Base-by-base conservation (phyloP, 1,140 invertebrate species). In the Aphaenogaster ashmeadi region DNA sequence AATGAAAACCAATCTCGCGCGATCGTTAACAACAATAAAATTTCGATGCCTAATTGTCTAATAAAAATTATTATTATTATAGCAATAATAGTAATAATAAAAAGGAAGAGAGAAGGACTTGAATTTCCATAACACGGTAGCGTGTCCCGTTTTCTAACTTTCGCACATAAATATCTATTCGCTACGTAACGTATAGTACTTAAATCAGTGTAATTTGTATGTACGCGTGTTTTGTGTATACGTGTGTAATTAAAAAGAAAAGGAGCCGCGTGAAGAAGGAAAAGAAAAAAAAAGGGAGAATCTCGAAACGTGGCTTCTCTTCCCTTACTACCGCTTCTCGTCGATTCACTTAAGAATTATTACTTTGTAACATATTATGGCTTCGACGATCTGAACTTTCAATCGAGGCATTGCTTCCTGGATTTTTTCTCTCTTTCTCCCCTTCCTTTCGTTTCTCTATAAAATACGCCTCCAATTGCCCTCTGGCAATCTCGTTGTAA, bases 381-480 rank as follows among this genome's bases (percentile, higher is more conserved):
- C 89, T 90, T 90, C 69, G 77, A 89, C 72, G 87, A 88, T 89
- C 89, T 81, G 13, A 93, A 89, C 79, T 91, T 88, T 33, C 58
- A 62, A 90, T 21, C 66, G 81, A 87, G 71, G 66, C 79, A 78
- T 91, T 71, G 80, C 77, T 77, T 84, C 69, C 88, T 69, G 62
- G 74, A 64, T 83, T 52, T 66, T 88, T 21, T 84, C 38, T 88
- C 52, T 87, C 27, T 85, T 44, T 87, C 54, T 50, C 80, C 88
- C n/a, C 75, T 91, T 52, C 44, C 80, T 86, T 41, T 89, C 67
- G 69, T 79, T 90, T 80, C 77, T 92, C 92, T 93, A 90, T 91
- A 89, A 93, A 95, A 95, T 95, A 95, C 95, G 94, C 95, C 92
- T 95, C 91, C 92, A 95, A 95, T 95, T 95, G 94, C 92, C 94